Base-by-base conservation (phyloP, 2,797 vertebrate species). In the Manis javanica region DNA sequence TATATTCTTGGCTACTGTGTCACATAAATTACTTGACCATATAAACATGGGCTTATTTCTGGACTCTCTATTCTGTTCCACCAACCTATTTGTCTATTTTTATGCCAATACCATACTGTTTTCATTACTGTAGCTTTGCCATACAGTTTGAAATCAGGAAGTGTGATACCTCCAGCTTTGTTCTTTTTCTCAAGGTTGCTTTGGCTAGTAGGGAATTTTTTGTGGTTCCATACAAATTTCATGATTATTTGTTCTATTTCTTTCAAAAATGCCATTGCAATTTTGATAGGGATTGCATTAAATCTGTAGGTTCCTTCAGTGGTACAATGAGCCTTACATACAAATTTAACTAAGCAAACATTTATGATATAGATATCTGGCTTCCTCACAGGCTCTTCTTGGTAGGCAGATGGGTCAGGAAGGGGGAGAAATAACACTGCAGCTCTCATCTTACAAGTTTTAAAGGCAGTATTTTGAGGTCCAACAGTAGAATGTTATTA, bases 271-370 rank as follows among this genome's bases (percentile, higher is more conserved):
- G 49, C 53, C 74, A 53, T n/a, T 75, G 49, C 11, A n/a, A 75
- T 75, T 75, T 75, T 53, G 74, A 75, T n/a, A 53, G 74, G 11
- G 49, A 75, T 53, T n/a, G 19, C 31, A 75, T 7, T 75, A 18
- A 75, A 75, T 23, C 3, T 1, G 18, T 13, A 75, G 29, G 51
- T 31, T 75, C 74, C 53, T 75, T 75, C 49, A 18, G 74, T 53
- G 42, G 24, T 64, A 66, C 5, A 94, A 7, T 29, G 46, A 79
- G 42, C 4, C 11, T 69, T 81, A 94, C 11, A 81, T 34, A 21
- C 83, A 87, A 94, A 61, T 24, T 18, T 69, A 72, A 93, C 66
- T 19, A 71, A 69, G 64, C 37, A 93, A 69, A 88, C 66, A 92
- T 39, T 31, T 82, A 74, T 57, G 26, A 42, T 66, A 31, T 0